Conservation (phyloP, 2,113 vertebrate genomes). For the Phyllostomus hastatus region DNA sequence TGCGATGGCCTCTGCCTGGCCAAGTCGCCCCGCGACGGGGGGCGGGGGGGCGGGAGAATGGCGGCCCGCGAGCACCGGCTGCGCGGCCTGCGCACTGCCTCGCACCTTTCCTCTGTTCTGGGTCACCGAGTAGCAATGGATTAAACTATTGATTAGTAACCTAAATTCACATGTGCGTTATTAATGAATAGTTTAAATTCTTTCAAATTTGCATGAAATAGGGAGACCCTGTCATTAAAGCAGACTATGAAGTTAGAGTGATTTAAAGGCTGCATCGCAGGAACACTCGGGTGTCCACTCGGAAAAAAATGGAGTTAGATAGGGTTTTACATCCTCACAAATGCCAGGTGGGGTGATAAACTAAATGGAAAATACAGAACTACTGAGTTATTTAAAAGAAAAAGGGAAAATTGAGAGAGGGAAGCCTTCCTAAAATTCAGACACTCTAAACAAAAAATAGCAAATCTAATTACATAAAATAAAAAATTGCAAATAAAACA, state of each 20-base stretch:
- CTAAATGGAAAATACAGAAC: slow-evolving; percentile 19
- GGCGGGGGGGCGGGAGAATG: not conserved
- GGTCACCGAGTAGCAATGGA: not conserved
- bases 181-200: not conserved
- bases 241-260: not conserved
- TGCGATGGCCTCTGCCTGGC: not conserved
- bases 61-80: not conserved
- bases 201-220: slow-evolving; percentile 7
- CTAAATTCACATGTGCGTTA: not conserved
- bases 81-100: not conserved
- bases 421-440: slow-evolving; percentile 8
- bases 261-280: not conserved
- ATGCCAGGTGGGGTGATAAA: not conserved
- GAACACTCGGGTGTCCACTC: not conserved
- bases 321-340: not conserved
- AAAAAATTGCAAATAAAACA: not conserved
- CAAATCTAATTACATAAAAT: not conserved
- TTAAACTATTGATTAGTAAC: not conserved
- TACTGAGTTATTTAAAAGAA: not conserved
- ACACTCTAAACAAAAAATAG: not conserved
- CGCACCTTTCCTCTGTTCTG: not conserved
- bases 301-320: not conserved
- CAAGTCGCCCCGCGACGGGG: not conserved
- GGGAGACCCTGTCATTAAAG: not conserved
- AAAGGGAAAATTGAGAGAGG: not conserved